phyloP scores from a whole-genome alignment of 2,888 invertebrate genomes.

The Ecdyonurus torrentis region DNA sequence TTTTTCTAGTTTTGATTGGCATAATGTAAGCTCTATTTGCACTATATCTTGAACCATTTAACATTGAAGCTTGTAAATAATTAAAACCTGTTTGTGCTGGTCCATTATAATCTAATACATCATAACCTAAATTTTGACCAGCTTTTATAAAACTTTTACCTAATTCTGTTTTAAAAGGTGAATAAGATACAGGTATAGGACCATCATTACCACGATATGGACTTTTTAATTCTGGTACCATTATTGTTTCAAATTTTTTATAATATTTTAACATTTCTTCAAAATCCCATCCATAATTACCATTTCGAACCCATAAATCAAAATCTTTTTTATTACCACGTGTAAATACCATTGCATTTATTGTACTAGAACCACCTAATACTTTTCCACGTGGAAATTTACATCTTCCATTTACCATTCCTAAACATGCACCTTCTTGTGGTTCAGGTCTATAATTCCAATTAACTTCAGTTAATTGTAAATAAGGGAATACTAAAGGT shows the following conservation, averaged over 20 bases:
- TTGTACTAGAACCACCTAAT: slow-evolving; percentile 29
- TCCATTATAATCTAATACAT: slow-evolving; percentile 22
- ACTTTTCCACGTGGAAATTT: slow-evolving; percentile 44
- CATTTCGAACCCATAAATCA: slow-evolving; percentile 11
- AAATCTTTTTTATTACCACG: slow-evolving; percentile 15
- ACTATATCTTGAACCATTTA: slow-evolving; percentile 33
- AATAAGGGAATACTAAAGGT: slow-evolving; percentile 49
- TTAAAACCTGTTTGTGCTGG: slow-evolving; percentile 24
- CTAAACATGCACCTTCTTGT: slow-evolving; percentile 25
- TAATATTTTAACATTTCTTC: slow-evolving; percentile 39
- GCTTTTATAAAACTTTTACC: slow-evolving; percentile 19
- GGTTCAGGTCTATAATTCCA: slow-evolving; percentile 33
- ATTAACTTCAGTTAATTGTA: slow-evolving; percentile 53
- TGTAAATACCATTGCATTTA: slow-evolving; percentile 29
- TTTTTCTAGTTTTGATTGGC: slow-evolving; percentile 20
- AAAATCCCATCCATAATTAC: slow-evolving; percentile 24
- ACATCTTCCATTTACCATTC: slow-evolving; percentile 35
- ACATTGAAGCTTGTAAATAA: slow-evolving; percentile 36
- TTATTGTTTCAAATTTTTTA: too few relatives aligned
- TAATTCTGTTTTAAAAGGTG: slow-evolving; percentile 18
- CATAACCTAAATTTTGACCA: slow-evolving; percentile 18
- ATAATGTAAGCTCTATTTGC: slow-evolving; percentile 41
- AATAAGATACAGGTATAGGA: slow-evolving; percentile 18
- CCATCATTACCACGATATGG: slow-evolving; percentile 12
- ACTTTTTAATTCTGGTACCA: slow-evolving; percentile 39